Base-by-base conservation (phyloP, 2,888 invertebrate genomes). In the Dryadula phaetusa region DNA sequence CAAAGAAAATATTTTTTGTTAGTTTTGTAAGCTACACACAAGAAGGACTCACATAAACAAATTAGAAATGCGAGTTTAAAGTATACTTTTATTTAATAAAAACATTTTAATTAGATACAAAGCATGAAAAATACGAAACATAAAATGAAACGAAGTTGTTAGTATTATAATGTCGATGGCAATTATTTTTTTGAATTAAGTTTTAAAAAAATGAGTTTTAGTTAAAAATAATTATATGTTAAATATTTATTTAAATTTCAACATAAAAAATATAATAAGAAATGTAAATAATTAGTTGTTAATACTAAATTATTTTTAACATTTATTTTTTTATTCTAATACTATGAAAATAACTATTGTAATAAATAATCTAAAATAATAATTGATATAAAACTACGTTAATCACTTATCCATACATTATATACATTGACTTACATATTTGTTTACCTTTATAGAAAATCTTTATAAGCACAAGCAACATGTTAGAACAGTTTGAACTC, bases 1-100 rank as follows among this genome's bases (percentile, higher is more conserved):
- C 91, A 92, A 92, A 90, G 86, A 88, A 85, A 89, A 73, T 74
- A 73, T 71, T 80, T 40, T 65, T 79, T 83, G 90, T 92, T 90
- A 92, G 88, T 88, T 75, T 73, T 83, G 84, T 90, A 88, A 90
- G 87, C 82, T 52, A 62, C 46, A 65, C 32, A 65, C 32, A 18
- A 52, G 52, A 34, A 52, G 67, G 18, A 40, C 20, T 25, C 44
- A 18, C 28, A 61, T 16, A 16, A 44, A 54, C 42, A 62, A 32
- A 60, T 60, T 32, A 49, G n/a, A 58, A 28, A n/a, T 32, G 14
- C 49, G 40, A 20, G 52, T 16, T 52, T 28, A 28, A 6, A 28
- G 12, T 60, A 40, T 37, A 54, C 4, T 52, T 0, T 52, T 49
- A 16, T 32, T 52, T 32, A 52, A 18, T 52, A 52, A 28, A 28